phyloP scores from a whole-genome alignment of 2,797 vertebrate species.

The Sebastes iracundus region DNA sequence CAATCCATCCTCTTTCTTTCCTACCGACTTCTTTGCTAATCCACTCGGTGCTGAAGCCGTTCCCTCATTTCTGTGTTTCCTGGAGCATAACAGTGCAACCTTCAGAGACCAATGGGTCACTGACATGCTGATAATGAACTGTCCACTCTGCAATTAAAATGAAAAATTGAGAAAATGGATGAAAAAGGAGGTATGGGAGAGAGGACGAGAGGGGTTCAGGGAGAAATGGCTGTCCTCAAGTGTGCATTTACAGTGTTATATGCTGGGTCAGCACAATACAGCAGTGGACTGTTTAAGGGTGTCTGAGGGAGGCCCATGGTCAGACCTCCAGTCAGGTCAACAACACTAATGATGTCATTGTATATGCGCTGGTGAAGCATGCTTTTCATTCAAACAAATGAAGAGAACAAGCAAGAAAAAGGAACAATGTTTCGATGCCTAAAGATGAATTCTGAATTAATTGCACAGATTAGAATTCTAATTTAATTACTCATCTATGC shows the following conservation, averaged over 20 bases:
- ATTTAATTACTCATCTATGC: constrained; percentile 30
- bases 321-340: constrained; percentile 24
- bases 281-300: constrained; percentile 48
- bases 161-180: constrained; percentile 77
- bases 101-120: constrained; percentile 80
- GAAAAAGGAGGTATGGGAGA: constrained; percentile 28
- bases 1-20: neutral
- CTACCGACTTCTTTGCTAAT: constrained; percentile 38
- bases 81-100: constrained; percentile 73
- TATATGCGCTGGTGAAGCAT: constrained; percentile 7
- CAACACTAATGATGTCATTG: constrained; percentile 39
- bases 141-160: constrained; percentile 84
- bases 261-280: constrained; percentile 66
- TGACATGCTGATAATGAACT: constrained; percentile 82
- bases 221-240: constrained; percentile 25
- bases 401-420: constrained; percentile 5
- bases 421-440: constrained; percentile 1
- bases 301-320: constrained; percentile 28
- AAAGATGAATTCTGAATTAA: constrained; percentile 43
- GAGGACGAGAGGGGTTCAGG: constrained; percentile 12
- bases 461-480: constrained; percentile 33
- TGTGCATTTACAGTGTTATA: constrained; percentile 44
- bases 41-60: constrained; percentile 38
- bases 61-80: constrained; percentile 65
- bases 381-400: constrained; percentile 33